These are phyloP conservation scores for Taenioides sp. DNA, from an alignment of 2,797 vertebrate genomes.

Conservation along the genomic window DNA sequence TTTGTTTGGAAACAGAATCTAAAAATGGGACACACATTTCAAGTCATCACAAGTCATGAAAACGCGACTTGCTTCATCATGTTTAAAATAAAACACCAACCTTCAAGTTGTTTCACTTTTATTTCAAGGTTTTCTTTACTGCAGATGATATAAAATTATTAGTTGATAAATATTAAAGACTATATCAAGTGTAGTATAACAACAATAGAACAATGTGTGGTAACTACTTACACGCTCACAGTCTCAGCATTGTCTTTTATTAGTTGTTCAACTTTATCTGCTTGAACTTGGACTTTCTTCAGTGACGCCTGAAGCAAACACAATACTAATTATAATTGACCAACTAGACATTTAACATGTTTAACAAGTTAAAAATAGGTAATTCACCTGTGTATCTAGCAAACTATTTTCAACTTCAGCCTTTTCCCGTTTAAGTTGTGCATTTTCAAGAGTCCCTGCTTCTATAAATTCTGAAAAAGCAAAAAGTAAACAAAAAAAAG, in stretches of 20 bases:
- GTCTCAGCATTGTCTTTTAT: conserved; percentile 82
- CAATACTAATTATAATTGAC: background rate
- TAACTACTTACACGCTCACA: conserved; percentile 79
- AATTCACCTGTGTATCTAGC: conserved; percentile 79
- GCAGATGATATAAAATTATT: conserved; percentile 15
- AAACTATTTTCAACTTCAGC: conserved; percentile 83
- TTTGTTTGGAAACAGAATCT: conserved; percentile 84
- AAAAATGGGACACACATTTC: conserved; percentile 23
- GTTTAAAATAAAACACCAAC: conserved; percentile 65
- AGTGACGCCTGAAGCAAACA: conserved; percentile 78
- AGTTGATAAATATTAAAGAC: background rate
- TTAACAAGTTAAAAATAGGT: background rate
- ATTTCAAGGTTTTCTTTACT: conserved; percentile 89
- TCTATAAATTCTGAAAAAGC: conserved; percentile 75
- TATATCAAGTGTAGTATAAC: too few relatives aligned
- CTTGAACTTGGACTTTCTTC: conserved; percentile 78
- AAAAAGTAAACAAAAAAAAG: background rate
- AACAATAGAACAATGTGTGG: too few relatives aligned
- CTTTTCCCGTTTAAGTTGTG: conserved; percentile 83
- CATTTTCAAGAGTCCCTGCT: conserved; percentile 81
- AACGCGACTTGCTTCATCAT: background rate
- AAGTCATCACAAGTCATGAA: background rate
- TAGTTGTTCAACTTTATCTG: conserved; percentile 78
- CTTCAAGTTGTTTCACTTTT: conserved; percentile 85
- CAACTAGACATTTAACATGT: too few relatives aligned